phyloP scores from a whole-genome alignment of 2,113 vertebrate genomes.

The Rousettus leschenaultii region DNA sequence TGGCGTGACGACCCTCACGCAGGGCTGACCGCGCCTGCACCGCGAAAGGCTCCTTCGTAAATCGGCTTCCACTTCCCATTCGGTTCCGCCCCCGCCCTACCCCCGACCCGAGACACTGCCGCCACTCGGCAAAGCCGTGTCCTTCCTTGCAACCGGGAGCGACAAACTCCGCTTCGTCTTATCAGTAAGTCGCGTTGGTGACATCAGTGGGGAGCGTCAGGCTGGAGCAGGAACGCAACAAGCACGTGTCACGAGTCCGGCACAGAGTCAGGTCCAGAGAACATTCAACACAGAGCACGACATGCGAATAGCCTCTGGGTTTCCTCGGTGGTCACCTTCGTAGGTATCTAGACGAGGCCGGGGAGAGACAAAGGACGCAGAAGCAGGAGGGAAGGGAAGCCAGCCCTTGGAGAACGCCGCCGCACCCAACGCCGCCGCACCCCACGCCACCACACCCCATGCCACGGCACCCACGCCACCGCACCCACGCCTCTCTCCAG shows the following conservation, averaged over 20 bases:
- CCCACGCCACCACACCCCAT: no score
- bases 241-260: not conserved
- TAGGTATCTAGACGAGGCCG: not conserved
- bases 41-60: not conserved
- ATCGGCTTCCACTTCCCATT: not conserved
- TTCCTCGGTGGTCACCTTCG: not conserved
- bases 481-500: no score
- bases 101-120: not conserved
- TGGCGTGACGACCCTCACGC: no score
- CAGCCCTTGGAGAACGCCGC: no score
- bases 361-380: not conserved
- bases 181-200: no score
- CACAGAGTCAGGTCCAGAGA: not conserved
- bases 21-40: not conserved
- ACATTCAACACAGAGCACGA: not conserved
- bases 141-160: not conserved
- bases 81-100: not conserved
- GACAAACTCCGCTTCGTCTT: not conserved
- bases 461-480: no score
- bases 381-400: not conserved
- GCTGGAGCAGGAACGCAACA: not conserved
- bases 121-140: fast-evolving
- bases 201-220: no score
- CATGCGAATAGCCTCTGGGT: not conserved
- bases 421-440: no score